Conservation (phyloP, 2,797 vertebrate genomes). For the Bufotes viridis region DNA sequence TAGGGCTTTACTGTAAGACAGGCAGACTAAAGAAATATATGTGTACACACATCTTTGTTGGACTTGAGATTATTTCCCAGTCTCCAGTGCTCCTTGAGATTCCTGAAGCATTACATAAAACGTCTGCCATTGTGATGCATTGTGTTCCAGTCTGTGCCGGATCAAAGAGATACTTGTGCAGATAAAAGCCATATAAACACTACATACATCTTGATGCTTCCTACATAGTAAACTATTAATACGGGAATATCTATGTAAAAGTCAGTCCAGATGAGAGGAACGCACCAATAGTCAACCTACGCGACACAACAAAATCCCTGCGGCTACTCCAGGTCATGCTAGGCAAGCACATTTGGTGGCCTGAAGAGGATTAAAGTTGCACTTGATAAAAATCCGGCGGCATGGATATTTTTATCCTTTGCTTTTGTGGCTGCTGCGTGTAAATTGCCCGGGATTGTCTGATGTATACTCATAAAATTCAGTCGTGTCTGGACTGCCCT, state of each 20-base stretch:
- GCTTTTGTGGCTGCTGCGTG: constrained; percentile 37
- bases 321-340: constrained; percentile 17
- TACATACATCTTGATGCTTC: background rate
- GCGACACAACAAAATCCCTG: background rate
- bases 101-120: background rate
- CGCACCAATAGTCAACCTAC: background rate
- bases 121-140: constrained; percentile 17
- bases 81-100: constrained; percentile 19
- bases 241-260: constrained; percentile 1
- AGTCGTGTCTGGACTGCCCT: constrained; percentile 56
- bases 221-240: constrained; percentile 15
- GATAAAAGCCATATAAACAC: constrained; percentile 33
- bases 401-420: constrained; percentile 48
- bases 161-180: constrained; percentile 39
- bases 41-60: background rate
- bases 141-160: constrained; percentile 3
- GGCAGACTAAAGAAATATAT: background rate
- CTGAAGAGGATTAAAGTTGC: constrained; percentile 46
- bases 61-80: constrained; percentile 2
- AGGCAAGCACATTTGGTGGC: constrained; percentile 34
- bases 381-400: constrained; percentile 50
- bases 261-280: background rate
- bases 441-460: constrained; percentile 36
- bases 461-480: constrained; percentile 50
- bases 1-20: background rate